A percentile compares a stretch with the other conserved stretches of the same genome.
Evolutionary conservation across 2,797 vertebrate species (phyloP).

Genomic region (Oreochromis grahami): DNA sequence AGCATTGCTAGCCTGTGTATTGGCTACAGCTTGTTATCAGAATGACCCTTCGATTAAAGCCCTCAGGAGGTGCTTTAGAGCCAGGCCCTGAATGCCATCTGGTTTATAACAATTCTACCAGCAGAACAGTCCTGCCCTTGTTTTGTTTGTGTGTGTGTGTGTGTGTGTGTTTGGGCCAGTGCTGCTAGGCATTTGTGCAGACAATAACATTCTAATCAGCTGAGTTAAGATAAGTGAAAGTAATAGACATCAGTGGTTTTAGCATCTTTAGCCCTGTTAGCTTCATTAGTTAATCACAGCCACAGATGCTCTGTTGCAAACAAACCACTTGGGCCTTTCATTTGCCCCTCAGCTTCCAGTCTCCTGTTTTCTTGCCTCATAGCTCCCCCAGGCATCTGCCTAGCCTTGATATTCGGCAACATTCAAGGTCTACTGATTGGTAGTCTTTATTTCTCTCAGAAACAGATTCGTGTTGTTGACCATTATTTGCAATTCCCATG

Average conservation of each 20-base stretch:
- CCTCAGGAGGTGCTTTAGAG: constrained; percentile 35
- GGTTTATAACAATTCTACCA: constrained; percentile 46
- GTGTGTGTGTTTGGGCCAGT: constrained; percentile 8
- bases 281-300: constrained; percentile 47
- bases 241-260: constrained; percentile 39
- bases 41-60: constrained; percentile 26
- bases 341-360: constrained; percentile 24
- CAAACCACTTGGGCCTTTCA: constrained; percentile 17
- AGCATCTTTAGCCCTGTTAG: constrained; percentile 29
- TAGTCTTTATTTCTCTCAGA: background rate
- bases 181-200: constrained; percentile 23
- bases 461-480: background rate
- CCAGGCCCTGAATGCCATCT: constrained; percentile 55
- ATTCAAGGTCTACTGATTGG: background rate
- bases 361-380: background rate
- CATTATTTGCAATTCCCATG: background rate
- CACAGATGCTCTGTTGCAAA: constrained; percentile 54
- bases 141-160: background rate
- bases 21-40: constrained; percentile 7
- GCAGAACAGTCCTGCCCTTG: constrained; percentile 37
- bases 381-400: constrained; percentile 11
- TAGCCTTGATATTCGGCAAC: constrained; percentile 14
- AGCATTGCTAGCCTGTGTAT: background rate
- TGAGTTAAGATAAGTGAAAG: constrained; percentile 48
- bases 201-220: constrained; percentile 41